Evolutionary conservation across 2,113 vertebrate genomes (phyloP), one percentile per base, ranked within the genome.

Genomic region (Chloroceryle aenea): DNA sequence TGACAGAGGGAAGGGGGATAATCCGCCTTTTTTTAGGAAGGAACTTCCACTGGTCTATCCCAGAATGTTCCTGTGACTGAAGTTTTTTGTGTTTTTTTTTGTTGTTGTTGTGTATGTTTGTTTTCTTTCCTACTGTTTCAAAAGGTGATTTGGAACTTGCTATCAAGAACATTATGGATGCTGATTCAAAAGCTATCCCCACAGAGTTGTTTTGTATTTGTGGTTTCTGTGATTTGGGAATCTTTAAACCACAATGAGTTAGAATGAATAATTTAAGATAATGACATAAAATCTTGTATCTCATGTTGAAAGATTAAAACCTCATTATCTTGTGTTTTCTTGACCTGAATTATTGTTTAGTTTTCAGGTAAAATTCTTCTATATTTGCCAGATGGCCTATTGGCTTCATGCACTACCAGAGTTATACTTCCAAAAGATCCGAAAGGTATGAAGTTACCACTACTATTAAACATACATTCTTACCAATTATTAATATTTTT

Each of bases 301-400:
- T 68, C 18, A 12, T 62, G 14, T 55, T 75, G 43, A 55, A 50
- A 87, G 10, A 30, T 55, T 55, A 38, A n/a, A 53, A 30, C 55
- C 13, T 50, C 8, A 19, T 61, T 4, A 48, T 32, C 12, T 47
- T 75, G 32, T 64, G 43, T 73, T 43, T 61, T 48, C 29, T 71
- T 90, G 63, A 77, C 42, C 13, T 64, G 73, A 85, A 69, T 63
- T 78, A 45, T 47, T 80, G 40, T 94, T 75, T 87, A 99, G 98
- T 81, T 99, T 99, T 98, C 98, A 99, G 98, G 98, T 98, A 83
- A 99, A 99, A 97, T 98, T 99, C 97, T 99, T 98, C 98, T 99
- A 98, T 97, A 97, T 99, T 97, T 99, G 98, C 96, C 98, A 99
- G 98, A 98, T 99, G 87, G 98, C 98, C 83, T 99, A 99, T 96